Base-by-base conservation (phyloP, 2,113 vertebrate species). In the Daphoenositta chrysoptera region DNA sequence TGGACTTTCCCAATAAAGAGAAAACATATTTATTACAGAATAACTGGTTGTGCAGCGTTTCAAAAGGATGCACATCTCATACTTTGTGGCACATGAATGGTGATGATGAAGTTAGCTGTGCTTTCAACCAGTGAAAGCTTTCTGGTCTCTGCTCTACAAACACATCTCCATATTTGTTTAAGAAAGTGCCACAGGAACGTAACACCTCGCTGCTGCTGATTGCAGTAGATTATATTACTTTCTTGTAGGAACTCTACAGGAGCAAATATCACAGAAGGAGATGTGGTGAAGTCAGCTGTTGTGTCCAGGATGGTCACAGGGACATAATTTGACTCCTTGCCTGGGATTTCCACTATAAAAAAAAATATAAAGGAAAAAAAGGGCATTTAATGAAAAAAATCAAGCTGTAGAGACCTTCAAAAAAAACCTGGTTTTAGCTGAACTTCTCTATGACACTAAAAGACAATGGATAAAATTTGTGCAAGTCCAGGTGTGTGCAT, bases 141-240 rank as follows among this genome's bases (percentile, higher is more conserved):
- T 45, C 37, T 82, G 17, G 2, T 66, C 35, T 81, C 44, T 83
- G 14, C 19, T 76, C 33, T 77, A 19, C 22, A 75, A 66, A 75
- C 33, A 45, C 0, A 1, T 39, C 61, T 72, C 35, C 44, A 30
- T 27, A 71, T 40, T 77, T 54, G 17, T 86, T 89, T 51, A 37
- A 78, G 95, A 71, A 68, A 21, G 26, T 44, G 35, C 48, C 33
- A 51, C 19, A 60, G 61, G 73, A 91, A 56, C 0, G 0, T 31
- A 66, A 37, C 8, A 33, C 6, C 31, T 84, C 0, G 0, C 40
- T 75, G 77, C 18, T 78, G 48, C 1, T 68, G 81, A 93, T 82
- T 94, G 61, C 68, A 90, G 87, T 51, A 87, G 83, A 77, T 94
- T 82, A 42, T 65, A 33, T 88, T 81, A 39, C 26, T 93, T 96